Percentiles rank a stretch among this genome's conserved stretches.
These are phyloP conservation scores for Drosophila neocordata DNA, from an alignment of 1,140 invertebrate species.

Conservation along the genomic window DNA sequence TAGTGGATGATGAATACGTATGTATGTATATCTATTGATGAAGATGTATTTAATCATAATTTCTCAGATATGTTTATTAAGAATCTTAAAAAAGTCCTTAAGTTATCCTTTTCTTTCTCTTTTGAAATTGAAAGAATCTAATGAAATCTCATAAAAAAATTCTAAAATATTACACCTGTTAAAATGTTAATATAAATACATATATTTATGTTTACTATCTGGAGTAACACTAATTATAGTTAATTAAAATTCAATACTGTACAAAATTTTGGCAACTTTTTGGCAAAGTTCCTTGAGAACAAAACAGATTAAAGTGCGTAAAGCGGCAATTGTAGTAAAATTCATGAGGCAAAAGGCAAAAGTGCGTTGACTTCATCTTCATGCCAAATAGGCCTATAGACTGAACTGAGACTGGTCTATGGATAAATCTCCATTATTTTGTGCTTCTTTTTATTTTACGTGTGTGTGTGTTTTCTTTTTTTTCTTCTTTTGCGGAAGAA, in stretches of 20 bases:
- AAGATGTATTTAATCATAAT: too few species aligned
- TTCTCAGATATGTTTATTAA: too few species aligned
- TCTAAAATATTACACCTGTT: neutral
- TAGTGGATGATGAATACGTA: too few species aligned
- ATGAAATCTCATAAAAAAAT: too few species aligned
- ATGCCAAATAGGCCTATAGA: conserved; percentile 45
- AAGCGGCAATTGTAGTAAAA: conserved; percentile 79
- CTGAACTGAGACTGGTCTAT: conserved; percentile 5
- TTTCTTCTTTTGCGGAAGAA: conserved; percentile 66
- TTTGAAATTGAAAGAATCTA: too few species aligned
- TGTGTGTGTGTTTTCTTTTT: conserved; percentile 37
- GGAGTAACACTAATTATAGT: neutral
- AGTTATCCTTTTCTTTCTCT: too few species aligned
- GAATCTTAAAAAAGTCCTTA: too few species aligned
- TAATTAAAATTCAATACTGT: neutral
- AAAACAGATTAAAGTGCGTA: conserved; percentile 60
- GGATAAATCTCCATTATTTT: conserved; percentile 31
- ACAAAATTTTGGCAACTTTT: neutral
- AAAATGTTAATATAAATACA: neutral
- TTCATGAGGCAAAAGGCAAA: conserved; percentile 56
- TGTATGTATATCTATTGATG: too few species aligned
- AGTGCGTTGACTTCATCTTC: conserved; percentile 69
- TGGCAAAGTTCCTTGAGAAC: neutral
- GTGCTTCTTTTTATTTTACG: neutral
- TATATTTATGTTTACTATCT: too few species aligned